Conservation (phyloP, 2,113 vertebrate genomes). For the Calonectris borealis region DNA sequence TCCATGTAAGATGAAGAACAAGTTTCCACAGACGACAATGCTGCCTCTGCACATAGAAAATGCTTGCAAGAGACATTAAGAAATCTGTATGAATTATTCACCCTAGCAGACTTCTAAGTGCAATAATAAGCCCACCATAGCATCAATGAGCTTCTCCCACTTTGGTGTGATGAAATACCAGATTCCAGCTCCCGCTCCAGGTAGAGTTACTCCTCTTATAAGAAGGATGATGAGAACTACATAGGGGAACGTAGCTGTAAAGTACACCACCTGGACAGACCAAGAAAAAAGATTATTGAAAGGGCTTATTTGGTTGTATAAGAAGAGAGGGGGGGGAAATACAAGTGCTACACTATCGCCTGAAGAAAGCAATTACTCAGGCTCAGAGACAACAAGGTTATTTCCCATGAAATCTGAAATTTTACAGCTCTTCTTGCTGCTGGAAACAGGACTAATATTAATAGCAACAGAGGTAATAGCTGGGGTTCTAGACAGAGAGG, state of each 20-base stretch:
- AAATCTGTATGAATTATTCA: not conserved
- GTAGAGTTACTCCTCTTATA: constrained; percentile 92
- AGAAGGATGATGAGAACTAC: constrained; percentile 96
- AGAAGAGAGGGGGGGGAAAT: rapidly evolving
- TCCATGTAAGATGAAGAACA: not conserved
- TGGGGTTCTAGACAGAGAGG: not conserved
- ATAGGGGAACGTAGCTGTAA: constrained; percentile 96
- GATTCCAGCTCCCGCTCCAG: constrained; percentile 91
- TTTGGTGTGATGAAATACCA: constrained; percentile 98
- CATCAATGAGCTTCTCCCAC: constrained; percentile 96
- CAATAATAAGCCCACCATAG: constrained; percentile 81
- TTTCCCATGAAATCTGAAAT: not conserved
- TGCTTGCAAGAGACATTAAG: not conserved
- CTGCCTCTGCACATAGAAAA: not conserved
- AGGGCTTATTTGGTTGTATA: not conserved
- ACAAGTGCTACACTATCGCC: not conserved
- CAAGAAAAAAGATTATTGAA: not conserved
- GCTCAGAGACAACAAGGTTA: not conserved
- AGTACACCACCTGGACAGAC: constrained; percentile 90
- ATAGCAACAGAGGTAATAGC: not conserved
- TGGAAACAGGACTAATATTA: not conserved
- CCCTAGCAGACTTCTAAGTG: not conserved
- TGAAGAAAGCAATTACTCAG: not conserved
- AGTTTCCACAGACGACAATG: not conserved
- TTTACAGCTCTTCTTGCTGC: not conserved